Evolutionary conservation across 2,888 invertebrate genomes (phyloP), one percentile per base, ranked within the genome.

Genomic region (Nudaria mundana): DNA sequence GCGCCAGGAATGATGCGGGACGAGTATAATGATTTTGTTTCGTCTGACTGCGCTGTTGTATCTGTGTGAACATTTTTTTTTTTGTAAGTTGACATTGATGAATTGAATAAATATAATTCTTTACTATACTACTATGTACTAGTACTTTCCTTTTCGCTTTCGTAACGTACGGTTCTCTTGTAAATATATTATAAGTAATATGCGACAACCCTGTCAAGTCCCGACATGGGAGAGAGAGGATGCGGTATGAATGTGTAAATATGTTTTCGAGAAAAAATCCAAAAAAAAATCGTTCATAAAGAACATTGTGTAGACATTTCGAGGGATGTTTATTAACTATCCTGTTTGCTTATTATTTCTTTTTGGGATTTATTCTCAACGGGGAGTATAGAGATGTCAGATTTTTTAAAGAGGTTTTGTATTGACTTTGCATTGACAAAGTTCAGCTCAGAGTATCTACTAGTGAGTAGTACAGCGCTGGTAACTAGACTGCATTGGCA

Each of bases 171-270:
- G 40, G 28, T 44, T 29, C 37, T 25, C 29, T 36, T 43, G 38
- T 55, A 44, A 57, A 55, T 55, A 57, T 52, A 22, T 44, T 43
- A 49, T 28, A n/a, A n/a, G n/a, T n/a, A 39, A 37, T 23, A 16
- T 36, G 46, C 39, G 61, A 38, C 65, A 69, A 37, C 71, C 74
- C 70, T 69, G 53, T 40, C 51, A 49, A 51, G 61, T 56, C 54
- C 48, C 57, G 71, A 68, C 70, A 74, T 71, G 76, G 71, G 73
- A 75, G 69, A 71, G 63, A 61, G 62, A 67, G 69, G 71, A 69
- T 74, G 73, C 50, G 78, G 61, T 57, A 74, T 79, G 79, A 79
- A 81, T 78, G 75, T 66, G 73, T 75, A 76, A 76, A 76, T 73
- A 76, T 56, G 53, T 63, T n/a, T 22, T 13, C 1, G 47, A 42